Evolutionary conservation across 2,888 invertebrate species (phyloP).

Genomic region (Drepana falcataria): DNA sequence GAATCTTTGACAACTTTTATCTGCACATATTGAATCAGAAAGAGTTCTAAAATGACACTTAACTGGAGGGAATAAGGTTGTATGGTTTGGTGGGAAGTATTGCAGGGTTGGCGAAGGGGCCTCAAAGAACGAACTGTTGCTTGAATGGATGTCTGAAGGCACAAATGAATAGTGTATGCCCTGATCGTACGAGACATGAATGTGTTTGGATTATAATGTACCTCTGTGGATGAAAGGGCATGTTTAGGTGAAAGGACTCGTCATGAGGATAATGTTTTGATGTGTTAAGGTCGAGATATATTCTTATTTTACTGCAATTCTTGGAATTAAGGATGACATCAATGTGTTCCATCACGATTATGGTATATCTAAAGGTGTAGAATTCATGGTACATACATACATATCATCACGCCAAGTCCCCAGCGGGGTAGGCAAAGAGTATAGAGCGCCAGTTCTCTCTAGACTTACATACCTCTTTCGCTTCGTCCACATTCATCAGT

Average conservation of each 20-base stretch:
- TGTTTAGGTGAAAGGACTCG: background rate
- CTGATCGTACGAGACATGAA: conserved; percentile 16
- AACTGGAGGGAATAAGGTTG: conserved; percentile 6
- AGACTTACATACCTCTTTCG: too few species aligned
- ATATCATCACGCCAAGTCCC: too few species aligned
- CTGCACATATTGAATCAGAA: background rate
- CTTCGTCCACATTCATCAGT: too few species aligned
- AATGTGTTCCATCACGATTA: too few species aligned
- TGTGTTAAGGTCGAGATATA: background rate
- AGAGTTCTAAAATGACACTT: conserved; percentile 21
- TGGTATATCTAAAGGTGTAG: too few species aligned
- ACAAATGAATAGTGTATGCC: conserved; percentile 52
- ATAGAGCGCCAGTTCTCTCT: too few species aligned
- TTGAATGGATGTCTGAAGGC: conserved; percentile 62
- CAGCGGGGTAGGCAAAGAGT: too few species aligned
- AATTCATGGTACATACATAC: too few species aligned
- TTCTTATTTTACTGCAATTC: too few species aligned
- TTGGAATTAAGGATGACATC: too few species aligned
- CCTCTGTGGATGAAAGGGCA: background rate
- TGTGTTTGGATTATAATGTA: conserved; percentile 1
- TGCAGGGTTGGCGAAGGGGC: conserved; percentile 14
- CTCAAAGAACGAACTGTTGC: conserved; percentile 51
- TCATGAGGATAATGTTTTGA: background rate
- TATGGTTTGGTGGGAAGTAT: conserved; percentile 7
- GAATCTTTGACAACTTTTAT: background rate